Base-by-base conservation (phyloP, 1,140 invertebrate species). In the Procambarus clarkii region DNA sequence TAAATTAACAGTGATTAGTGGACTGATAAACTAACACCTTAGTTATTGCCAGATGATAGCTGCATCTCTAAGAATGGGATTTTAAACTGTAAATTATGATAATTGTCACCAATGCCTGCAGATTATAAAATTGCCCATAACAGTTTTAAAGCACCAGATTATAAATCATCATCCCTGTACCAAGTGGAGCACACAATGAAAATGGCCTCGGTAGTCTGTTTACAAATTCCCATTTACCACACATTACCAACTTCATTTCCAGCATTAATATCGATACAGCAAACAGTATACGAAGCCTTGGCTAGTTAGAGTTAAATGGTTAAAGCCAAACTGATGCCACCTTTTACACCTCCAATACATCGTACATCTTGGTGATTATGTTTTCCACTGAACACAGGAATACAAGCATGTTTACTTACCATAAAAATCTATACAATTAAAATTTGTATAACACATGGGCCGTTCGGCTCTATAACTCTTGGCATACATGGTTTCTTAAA, bases 21-120 rank as follows among this genome's bases (percentile, higher is more conserved):
- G 86, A 80, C 34, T 80, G 77, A 78, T 80, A 34, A 88, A 88
- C 86, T 80, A 88, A 88, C 76, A 88, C n/a, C 77, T 79, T 80
- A 80, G 86, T 88, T 88, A 80, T 80, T 80, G 44, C 50, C 58
- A 76, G 34, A 50, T 78, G 45, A 77, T 8, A 78, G 86, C n/a
- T 80, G 21, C 69, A 69, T 76, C 60, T 69, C 44, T 76, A 76
- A 76, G 58, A 78, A 84, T 69, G 44, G 2, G 34, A 24, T 21
- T 74, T 74, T 74, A 74, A 34, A 21, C 13, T 58, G 54, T 58
- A 18, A 21, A 21, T 64, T 64, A 64, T 64, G 60, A 64, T 21
- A 64, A 64, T 21, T 74, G 69, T 74, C 69, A 74, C 24, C n/a
- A 74, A 74, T 34, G 24, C 24, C 69, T 74, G 69, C 69, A 74